These are phyloP conservation scores for Tenthredo notha DNA, from an alignment of 2,888 invertebrate genomes.

Conservation along the genomic window DNA sequence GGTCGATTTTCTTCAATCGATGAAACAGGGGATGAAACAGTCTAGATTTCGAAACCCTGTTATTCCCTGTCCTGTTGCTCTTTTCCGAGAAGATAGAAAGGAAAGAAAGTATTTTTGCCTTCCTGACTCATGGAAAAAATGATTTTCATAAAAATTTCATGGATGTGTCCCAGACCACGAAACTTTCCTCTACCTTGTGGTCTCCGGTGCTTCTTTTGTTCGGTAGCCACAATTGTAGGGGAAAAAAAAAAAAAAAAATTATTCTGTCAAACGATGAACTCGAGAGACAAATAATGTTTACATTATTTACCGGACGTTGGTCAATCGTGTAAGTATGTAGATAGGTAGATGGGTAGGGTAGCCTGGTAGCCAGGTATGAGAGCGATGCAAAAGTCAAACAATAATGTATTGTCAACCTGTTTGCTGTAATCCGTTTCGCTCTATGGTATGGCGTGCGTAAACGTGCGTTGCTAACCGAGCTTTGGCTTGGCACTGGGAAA, in stretches of 20 bases:
- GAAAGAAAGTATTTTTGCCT: not conserved
- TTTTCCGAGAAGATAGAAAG: not conserved
- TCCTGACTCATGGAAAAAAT: not conserved
- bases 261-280: not conserved
- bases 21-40: not conserved
- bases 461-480: conserved; percentile 44
- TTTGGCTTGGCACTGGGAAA: conserved; percentile 29
- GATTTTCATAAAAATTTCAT: not conserved
- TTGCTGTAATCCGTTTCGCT: conserved; percentile 31
- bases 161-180: not conserved
- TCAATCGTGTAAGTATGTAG: not conserved
- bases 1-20: conserved; percentile 41
- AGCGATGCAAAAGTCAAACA: conserved; percentile 12
- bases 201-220: not conserved
- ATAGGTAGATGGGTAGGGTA: not conserved
- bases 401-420: conserved; percentile 37
- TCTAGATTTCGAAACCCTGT: not conserved
- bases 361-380: not conserved
- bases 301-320: not conserved
- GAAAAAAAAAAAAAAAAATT: no score
- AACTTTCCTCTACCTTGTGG: not conserved
- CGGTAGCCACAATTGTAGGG: not conserved
- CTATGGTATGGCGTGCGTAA: conserved; percentile 27
- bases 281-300: not conserved
- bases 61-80: conserved; percentile 46